Conservation (phyloP, 2,888 invertebrate genomes). For the Nymphalis polychloros region DNA sequence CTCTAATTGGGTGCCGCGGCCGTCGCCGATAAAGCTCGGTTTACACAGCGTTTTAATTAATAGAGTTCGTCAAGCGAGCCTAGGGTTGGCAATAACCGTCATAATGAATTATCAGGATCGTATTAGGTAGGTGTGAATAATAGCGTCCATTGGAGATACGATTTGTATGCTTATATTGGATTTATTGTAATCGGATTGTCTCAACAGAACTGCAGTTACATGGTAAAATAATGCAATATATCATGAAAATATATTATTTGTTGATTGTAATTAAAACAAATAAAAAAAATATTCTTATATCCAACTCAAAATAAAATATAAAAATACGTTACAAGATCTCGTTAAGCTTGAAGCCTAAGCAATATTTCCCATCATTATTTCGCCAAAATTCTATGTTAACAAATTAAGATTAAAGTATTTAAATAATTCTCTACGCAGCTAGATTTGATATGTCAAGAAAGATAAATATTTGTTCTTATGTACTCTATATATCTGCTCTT, state of each 20-base stretch:
- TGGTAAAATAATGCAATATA: background rate
- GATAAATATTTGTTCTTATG: background rate
- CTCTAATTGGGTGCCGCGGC: slow-evolving; percentile 71
- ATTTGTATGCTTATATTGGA: slow-evolving; percentile 7
- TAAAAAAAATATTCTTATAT: background rate
- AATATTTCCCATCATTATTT: slow-evolving; percentile 43
- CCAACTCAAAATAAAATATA: no score
- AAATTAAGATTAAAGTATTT: slow-evolving; percentile 34
- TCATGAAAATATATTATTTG: background rate
- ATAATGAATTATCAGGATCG: slow-evolving; percentile 30
- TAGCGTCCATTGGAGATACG: slow-evolving; percentile 21
- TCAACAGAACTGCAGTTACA: slow-evolving; percentile 6
- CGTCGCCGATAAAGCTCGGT: slow-evolving; percentile 74
- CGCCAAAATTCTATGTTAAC: slow-evolving; percentile 49
- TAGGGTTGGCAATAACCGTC: slow-evolving; percentile 51
- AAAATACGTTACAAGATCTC: slow-evolving; percentile 19
- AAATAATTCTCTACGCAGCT: slow-evolving; percentile 22
- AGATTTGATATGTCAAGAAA: slow-evolving; percentile 37
- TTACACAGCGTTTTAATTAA: slow-evolving; percentile 81
- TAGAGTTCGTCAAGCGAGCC: slow-evolving; percentile 63
- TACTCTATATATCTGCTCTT: slow-evolving; percentile 1
- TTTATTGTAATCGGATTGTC: slow-evolving; percentile 24
- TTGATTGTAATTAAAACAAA: background rate
- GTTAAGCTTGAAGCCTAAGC: slow-evolving; percentile 39
- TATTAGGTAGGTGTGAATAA: slow-evolving; percentile 27